Evolutionary conservation across 2,113 vertebrate genomes (phyloP).

Genomic region (Apaloderma vittatum): DNA sequence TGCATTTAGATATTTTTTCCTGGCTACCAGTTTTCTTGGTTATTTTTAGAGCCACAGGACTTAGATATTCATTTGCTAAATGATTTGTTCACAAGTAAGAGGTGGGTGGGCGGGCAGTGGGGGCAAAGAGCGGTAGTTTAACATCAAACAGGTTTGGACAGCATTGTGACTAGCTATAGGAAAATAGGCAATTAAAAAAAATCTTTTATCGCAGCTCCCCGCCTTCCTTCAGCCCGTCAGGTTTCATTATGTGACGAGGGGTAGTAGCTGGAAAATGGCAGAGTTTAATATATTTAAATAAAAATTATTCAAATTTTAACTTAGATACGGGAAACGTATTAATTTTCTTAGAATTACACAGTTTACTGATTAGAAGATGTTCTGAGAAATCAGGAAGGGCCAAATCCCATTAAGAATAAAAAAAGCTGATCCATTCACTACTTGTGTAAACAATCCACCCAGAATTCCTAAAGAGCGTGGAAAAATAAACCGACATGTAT

Average conservation of each 20-base stretch:
- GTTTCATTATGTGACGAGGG: fast-evolving
- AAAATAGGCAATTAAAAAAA: neutral
- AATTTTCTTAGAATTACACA: neutral
- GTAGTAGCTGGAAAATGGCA: neutral
- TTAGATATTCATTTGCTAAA: constrained; percentile 12
- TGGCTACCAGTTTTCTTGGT: neutral
- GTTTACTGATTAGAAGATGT: neutral
- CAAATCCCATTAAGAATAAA: neutral
- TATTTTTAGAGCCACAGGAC: neutral
- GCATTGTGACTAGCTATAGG: neutral
- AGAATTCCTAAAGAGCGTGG: neutral
- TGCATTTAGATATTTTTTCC: neutral
- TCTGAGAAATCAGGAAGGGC: neutral
- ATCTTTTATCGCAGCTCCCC: neutral
- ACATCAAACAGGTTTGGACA: neutral
- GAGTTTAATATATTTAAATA: neutral
- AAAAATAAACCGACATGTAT: neutral
- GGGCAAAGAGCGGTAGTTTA: neutral
- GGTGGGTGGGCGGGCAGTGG: fast-evolving
- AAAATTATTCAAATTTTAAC: neutral
- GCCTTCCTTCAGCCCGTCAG: neutral
- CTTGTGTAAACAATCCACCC: neutral
- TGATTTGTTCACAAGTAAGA: neutral
- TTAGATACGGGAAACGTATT: neutral
- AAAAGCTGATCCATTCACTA: constrained; percentile 13